Evolutionary conservation across 2,888 invertebrate genomes (phyloP), one percentile per base, ranked within the genome.

Genomic region (Chouioia cunea): DNA sequence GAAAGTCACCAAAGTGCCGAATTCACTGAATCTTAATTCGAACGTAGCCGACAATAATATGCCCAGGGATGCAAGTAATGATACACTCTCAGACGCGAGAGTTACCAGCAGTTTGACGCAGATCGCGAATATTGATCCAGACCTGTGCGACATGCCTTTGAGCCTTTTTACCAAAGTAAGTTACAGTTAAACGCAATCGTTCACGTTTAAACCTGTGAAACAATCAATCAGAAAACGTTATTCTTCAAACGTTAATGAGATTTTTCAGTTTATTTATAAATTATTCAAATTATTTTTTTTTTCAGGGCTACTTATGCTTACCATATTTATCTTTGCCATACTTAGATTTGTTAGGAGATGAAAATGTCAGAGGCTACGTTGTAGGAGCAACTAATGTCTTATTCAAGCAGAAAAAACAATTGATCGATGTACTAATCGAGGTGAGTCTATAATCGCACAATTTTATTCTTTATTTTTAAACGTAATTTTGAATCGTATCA

Each of bases 321-420:
- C 99, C 99, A 18, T 99, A 99, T 86, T 88, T 99, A 75, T 97
- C 97, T 2, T 88, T 99, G 76, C 96, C 97, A 77, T 97, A 97
- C 84, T 90, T 98, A 87, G 99, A 99, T 87, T 87, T 97, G 68
- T 87, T 99, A 65, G 92, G 92, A 60, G 96, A 97, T 85, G 90
- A 93, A 3, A 94, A 94, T 77, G 95, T 97, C 8, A 88, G 93
- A 73, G 94, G 93, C 36, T 94, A 94, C 86, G 89, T 97, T 54
- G 94, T 97, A 70, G 99, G 99, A 48, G 98, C 98, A n/a, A 98
- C 98, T 16, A 99, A 99, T 88, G 93, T 97, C n/a, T 88, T 99
- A 47, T 99, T 99, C 84, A 96, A 96, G 83, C 98, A 98, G 85
- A 97, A 97, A 82, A 91, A 93, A 73, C 94, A 97, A 80, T 86